Percentiles rank a stretch among this genome's conserved stretches.
phyloP scores from a whole-genome alignment of 2,113 vertebrate genomes.

The Charadrius vociferus region DNA sequence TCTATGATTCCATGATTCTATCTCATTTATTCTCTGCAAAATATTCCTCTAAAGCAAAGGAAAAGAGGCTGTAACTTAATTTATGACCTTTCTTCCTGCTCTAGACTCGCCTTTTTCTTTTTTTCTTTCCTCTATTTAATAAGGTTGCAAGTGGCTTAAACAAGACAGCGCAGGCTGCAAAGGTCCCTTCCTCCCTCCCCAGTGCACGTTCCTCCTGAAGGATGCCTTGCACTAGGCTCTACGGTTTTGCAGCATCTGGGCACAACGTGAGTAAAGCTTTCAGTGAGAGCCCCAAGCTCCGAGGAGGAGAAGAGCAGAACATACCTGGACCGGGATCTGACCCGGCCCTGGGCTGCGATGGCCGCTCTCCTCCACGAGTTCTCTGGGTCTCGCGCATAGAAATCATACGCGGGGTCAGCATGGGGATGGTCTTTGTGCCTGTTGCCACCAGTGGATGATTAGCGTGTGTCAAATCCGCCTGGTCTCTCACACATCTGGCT shows the following conservation, averaged over 20 bases:
- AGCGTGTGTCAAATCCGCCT: rapidly evolving
- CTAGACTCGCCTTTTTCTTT: neutral
- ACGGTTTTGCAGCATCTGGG: neutral
- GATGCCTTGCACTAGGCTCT: neutral
- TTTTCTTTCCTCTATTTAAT: neutral
- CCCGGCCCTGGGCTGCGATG: rapidly evolving
- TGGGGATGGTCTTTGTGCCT: neutral
- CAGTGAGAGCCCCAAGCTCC: neutral
- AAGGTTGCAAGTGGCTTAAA: neutral
- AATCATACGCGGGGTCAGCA: rapidly evolving
- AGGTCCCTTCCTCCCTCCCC: neutral
- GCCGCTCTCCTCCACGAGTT: neutral
- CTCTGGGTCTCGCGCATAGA: neutral
- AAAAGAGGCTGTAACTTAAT: neutral
- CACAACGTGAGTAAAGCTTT: neutral
- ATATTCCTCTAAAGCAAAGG: neutral
- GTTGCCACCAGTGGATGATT: rapidly evolving
- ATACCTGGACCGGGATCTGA: rapidly evolving
- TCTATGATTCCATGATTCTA: no score
- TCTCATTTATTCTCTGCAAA: neutral
- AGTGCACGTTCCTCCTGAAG: neutral
- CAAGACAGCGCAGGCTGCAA: neutral
- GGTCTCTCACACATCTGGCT: rapidly evolving
- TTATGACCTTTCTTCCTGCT: neutral
- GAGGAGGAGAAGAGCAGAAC: neutral